Percentiles rank a stretch among this genome's conserved stretches.
phyloP scores from a whole-genome alignment of 2,797 vertebrate genomes.

The Tragopan temminckii region DNA sequence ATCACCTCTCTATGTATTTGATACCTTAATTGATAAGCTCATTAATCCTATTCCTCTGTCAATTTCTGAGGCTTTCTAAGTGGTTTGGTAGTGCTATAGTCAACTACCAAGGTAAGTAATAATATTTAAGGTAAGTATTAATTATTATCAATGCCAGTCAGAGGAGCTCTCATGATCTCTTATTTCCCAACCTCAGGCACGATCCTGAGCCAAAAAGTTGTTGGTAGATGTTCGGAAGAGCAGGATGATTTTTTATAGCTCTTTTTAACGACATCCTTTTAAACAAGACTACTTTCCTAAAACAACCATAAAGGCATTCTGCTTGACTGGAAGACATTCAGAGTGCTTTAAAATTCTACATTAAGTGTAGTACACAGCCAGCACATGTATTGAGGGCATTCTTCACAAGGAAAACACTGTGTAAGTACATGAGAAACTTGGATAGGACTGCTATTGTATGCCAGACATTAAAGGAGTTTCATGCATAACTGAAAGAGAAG shows the following conservation, averaged over 20 bases:
- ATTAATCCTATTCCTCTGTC: neutral
- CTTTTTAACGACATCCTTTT: neutral
- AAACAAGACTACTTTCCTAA: neutral
- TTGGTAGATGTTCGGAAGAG: neutral
- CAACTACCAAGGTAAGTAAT: neutral
- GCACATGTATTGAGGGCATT: neutral
- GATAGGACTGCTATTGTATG: neutral
- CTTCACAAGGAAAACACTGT: neutral
- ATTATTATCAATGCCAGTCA: neutral
- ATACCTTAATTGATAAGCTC: neutral
- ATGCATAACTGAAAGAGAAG: neutral
- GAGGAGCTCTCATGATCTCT: neutral
- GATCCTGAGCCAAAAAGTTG: neutral
- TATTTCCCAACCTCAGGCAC: neutral
- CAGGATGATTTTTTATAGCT: neutral
- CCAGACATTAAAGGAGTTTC: neutral
- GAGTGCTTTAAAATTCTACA: neutral
- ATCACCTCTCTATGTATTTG: neutral
- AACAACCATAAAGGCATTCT: neutral
- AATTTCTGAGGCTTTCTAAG: neutral
- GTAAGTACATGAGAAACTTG: neutral
- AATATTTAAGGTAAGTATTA: neutral
- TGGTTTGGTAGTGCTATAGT: neutral
- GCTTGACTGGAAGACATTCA: neutral
- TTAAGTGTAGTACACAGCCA: neutral